Evolutionary conservation across 2,797 vertebrate genomes (phyloP).

Genomic region (Neosilurus hyrtlii): DNA sequence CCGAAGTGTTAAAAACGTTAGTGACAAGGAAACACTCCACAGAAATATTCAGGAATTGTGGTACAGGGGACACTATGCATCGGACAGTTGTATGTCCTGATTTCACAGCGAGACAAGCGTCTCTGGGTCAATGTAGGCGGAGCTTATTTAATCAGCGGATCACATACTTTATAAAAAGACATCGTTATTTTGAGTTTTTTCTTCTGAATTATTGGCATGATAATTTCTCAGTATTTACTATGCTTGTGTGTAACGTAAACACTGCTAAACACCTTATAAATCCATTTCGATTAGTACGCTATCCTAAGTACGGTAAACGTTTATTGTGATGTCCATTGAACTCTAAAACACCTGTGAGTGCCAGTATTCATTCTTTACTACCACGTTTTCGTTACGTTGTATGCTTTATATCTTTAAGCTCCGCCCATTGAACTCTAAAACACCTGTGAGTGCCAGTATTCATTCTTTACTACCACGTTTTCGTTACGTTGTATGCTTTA

Average conservation of each 20-base stretch:
- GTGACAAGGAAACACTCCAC: neutral
- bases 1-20: neutral
- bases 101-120: neutral
- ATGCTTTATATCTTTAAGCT: neutral
- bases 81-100: neutral
- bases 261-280: neutral
- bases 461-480: neutral
- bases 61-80: neutral
- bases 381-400: neutral
- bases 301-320: neutral
- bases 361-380: neutral
- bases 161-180: neutral
- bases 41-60: neutral
- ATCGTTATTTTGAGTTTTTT: neutral
- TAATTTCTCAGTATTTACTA: neutral
- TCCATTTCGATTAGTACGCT: neutral
- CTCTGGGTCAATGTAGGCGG: neutral
- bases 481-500: neutral
- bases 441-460: neutral
- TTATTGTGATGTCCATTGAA: neutral
- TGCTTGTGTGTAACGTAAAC: neutral
- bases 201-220: neutral
- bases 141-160: neutral
- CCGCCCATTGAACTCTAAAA: slow-evolving; percentile 1
- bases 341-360: neutral